Base-by-base conservation (phyloP, 2,797 vertebrate species). In the Leptodactylus fallax region DNA sequence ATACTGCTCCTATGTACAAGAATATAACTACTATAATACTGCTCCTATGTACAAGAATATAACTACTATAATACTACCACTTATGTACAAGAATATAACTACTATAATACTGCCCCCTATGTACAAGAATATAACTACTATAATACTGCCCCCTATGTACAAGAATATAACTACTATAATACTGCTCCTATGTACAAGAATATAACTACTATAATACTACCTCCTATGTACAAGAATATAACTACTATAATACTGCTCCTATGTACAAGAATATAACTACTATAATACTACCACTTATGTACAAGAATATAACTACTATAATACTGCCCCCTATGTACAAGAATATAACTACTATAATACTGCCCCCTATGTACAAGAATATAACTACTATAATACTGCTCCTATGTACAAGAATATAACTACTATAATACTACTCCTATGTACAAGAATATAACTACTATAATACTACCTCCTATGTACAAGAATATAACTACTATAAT, bases 1-100 rank as follows among this genome's bases (percentile, higher is more conserved):
- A 67, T 67, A 67, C 63, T 67, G 11, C 63, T 16, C 63, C 63
- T 67, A 67, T 67, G 12, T 67, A 25, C 23, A 67, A 67, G 63
- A 67, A 67, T 67, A 67, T 67, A 67, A 67, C 63, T 67, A 67
- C 63, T 67, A 67, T 67, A 67, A 67, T 67, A 67, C 63, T 67
- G 63, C 63, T 6, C 63, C 63, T 67, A 63, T 63, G n/a, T 63
- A 63, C n/a, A 63, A 25, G 63, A 67, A 67, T 67, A 67, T 67
- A 67, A 67, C 63, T 67, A 67, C 63, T 67, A 67, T 67, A 67
- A 67, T 25, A 67, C 23, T 67, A 23, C 63, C 10, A n/a, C 63
- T n/a, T 67, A 67, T 67, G 6, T 67, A 27, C 63, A 67, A 67
- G 63, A 67, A 67, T 67, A 67, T 67, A 67, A 67, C 63, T 67